phyloP scores from a whole-genome alignment of 1,140 invertebrate genomes.

The Penaeus chinensis region DNA sequence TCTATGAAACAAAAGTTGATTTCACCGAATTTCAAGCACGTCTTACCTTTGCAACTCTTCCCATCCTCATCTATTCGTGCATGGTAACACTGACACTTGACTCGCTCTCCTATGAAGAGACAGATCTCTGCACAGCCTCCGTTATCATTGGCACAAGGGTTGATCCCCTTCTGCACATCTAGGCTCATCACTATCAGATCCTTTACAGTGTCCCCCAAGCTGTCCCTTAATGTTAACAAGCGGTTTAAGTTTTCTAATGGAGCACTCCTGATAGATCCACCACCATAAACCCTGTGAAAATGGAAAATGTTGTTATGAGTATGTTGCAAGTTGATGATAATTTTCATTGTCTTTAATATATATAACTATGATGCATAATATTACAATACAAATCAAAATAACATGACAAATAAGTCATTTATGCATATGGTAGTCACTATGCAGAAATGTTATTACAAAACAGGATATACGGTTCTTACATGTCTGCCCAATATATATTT shows the following conservation, averaged over 20 bases:
- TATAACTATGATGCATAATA: neutral
- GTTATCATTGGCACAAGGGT: conserved; percentile 76
- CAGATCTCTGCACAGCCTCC: conserved; percentile 85
- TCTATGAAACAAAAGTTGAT: neutral
- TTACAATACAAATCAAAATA: neutral
- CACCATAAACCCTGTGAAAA: conserved; percentile 72
- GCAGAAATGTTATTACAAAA: neutral
- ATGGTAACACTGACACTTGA: conserved; percentile 81
- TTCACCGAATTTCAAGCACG: conserved; percentile 56
- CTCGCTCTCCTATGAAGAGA: conserved; percentile 77
- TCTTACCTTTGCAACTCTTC: conserved; percentile 72
- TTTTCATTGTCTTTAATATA: no score
- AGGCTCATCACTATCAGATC: conserved; percentile 73
- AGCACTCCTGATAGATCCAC: conserved; percentile 77
- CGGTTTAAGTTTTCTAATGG: conserved; percentile 74
- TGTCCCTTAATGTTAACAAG: conserved; percentile 72
- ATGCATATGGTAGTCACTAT: neutral
- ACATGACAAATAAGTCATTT: neutral
- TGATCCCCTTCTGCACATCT: conserved; percentile 46
- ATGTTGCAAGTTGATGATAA: neutral
- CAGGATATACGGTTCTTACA: conserved; percentile 67
- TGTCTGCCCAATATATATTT: conserved; percentile 74
- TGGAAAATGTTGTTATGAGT: conserved; percentile 29
- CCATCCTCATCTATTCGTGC: conserved; percentile 76
- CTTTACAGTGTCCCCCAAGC: conserved; percentile 77